Evolutionary conservation across 2,113 vertebrate genomes (phyloP), one percentile per base, ranked within the genome.

Genomic region (Oplegnathus fasciatus): DNA sequence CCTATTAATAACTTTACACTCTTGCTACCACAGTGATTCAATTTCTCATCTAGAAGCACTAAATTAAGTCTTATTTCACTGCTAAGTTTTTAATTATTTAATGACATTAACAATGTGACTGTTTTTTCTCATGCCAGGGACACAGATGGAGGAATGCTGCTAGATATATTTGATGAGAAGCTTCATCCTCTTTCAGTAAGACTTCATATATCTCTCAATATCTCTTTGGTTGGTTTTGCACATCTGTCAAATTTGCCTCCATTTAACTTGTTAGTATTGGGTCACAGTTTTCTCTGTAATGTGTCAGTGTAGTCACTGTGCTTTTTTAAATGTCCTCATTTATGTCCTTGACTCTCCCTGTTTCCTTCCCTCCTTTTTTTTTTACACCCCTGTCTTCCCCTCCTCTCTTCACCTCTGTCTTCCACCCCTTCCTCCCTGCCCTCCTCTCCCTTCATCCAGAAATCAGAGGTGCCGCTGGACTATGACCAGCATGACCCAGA

Each of bases 161-260:
- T 98, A 89, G 98, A 99, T 86, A 99, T 99, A 93, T 99, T 99
- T 94, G 98, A 99, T 94, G 98, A 99, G 94, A 99, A 97, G 92
- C 97, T 97, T 88, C 98, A 99, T 87, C 98, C 98, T 83, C 97
- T 99, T 80, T 96, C 98, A 89, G 98, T 99, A 96, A 91, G 78
- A 58, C 22, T 0, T 24, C 32, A 32, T 42, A n/a, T n/a, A n/a
- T n/a, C n/a, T n/a, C n/a, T n/a, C n/a, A 42, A 26, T 57, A 20
- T 18, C 13, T 30, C 34, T 37, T 6, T 37, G 1, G 18, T 52
- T 32, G 32, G 11, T 54, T 68, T 54, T 69, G 58, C 7, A 6
- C 54, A 40, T 71, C 26, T 26, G 10, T 5, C 57, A 2, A n/a
- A 30, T 40, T 26, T 14, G 20, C 4, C 0, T 28, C 5, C 14